Evolutionary conservation across 2,888 invertebrate genomes (phyloP).

Genomic region (Arrhopalites spinosus): DNA sequence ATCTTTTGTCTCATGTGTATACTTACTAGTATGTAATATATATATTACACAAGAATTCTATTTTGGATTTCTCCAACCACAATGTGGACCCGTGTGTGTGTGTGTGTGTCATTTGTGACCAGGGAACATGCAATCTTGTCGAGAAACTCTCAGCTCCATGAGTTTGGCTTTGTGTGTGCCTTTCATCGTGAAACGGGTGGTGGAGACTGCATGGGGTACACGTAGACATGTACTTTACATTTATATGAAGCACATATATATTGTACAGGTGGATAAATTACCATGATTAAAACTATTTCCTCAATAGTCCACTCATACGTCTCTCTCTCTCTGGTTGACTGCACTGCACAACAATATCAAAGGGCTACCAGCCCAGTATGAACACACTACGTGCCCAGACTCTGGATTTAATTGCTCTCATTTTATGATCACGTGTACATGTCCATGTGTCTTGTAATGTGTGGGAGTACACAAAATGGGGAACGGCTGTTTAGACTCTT

Average conservation of each 20-base stretch:
- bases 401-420: conserved; percentile 24
- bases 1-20: not conserved
- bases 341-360: not conserved
- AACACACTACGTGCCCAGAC: conserved; percentile 15
- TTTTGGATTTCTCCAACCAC: too few species aligned
- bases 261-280: conserved; percentile 28
- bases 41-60: too few species aligned
- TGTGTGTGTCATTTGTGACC: conserved; percentile 5
- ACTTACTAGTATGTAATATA: not conserved
- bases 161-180: too few species aligned
- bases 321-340: too few species aligned
- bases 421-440: not conserved
- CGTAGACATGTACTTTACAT: too few species aligned
- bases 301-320: conserved; percentile 13
- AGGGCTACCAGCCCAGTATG: not conserved
- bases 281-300: conserved; percentile 30
- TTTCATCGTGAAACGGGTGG: not conserved
- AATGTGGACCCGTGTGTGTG: conserved; percentile 4
- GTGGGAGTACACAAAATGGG: not conserved
- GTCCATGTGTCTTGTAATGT: not conserved
- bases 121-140: conserved; percentile 6
- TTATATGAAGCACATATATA: too few species aligned
- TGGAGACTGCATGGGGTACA: conserved; percentile 11
- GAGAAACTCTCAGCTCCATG: not conserved
- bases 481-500: too few species aligned